Evolutionary conservation across 1,140 invertebrate species (phyloP), one percentile per base, ranked within the genome.

Genomic region (Drosophila burlai): DNA sequence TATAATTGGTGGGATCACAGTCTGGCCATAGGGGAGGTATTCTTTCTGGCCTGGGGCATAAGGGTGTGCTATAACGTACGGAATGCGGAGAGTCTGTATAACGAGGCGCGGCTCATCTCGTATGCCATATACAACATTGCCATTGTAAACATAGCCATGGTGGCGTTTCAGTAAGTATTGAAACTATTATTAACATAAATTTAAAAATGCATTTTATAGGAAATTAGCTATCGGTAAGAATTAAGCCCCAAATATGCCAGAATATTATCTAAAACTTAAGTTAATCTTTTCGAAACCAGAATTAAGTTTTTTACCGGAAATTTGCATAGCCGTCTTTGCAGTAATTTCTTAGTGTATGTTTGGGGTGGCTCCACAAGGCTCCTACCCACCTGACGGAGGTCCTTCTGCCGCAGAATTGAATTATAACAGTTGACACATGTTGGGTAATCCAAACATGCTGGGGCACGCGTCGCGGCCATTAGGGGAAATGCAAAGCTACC

Each of bases 61-160:
- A 95, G 96, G 59, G 97, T 99, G 8, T 98, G 98, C 92, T 97
- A 98, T 92, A 97, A 97, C 68, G 97, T 98, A 1, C 94, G 97
- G 43, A 97, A 98, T 92, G 97, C 97, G 0, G 97, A 98, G 91
- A 98, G 97, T 55, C 94, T 98, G 15, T 98, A 97, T 93, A 98
- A 98, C 93, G 98, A 99, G 94, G 98, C 97, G 7, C 95, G 97
- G 85, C 95, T 97, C 65, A 98, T 98, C 80, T 98, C 97, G 45
- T 98, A 97, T 93, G 97, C 97, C 9, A 98, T 98, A 62, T 98
- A 99, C 93, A 98, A 98, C 93, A 98, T 98, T 77, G 97, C 97
- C 60, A 94, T 97, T 52, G 97, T 98, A 71, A 98, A 98, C 93
- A 97, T 96, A 43, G 94, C 97, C 31, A 97, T 98, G 96, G 96